Conservation (phyloP, 2,888 invertebrate species). For the Peribatodes rhomboidaria region DNA sequence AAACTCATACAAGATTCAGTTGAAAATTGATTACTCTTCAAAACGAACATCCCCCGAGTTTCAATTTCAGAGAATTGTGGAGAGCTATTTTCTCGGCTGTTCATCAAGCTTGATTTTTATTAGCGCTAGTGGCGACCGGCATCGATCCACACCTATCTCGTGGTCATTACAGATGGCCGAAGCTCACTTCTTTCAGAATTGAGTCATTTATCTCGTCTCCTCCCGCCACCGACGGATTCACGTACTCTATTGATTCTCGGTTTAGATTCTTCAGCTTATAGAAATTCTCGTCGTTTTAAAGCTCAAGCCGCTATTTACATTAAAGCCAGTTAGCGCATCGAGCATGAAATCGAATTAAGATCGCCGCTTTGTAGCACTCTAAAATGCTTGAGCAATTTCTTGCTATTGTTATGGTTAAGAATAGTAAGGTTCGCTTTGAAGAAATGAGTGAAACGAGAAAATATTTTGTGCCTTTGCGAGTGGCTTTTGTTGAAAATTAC, state of each 20-base stretch:
- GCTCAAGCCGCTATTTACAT: slow-evolving; percentile 45
- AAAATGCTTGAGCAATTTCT: slow-evolving; percentile 45
- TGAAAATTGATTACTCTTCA: slow-evolving; percentile 6
- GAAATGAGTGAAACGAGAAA: slow-evolving; percentile 10
- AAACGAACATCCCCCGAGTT: slow-evolving; percentile 6
- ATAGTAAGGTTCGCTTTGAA: slow-evolving; percentile 29
- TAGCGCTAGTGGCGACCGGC: slow-evolving; percentile 39
- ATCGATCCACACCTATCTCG: slow-evolving; percentile 34
- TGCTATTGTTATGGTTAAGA: slow-evolving; percentile 35
- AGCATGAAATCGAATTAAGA: slow-evolving; percentile 52
- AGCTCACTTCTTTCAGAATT: slow-evolving; percentile 53
- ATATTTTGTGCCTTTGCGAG: slow-evolving; percentile 3
- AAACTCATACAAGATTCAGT: slow-evolving; percentile 5
- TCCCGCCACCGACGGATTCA: slow-evolving; percentile 36
- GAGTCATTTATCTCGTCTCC: slow-evolving; percentile 60
- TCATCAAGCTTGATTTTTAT: slow-evolving; percentile 56
- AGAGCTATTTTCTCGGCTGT: slow-evolving; percentile 40
- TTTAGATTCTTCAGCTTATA: slow-evolving; percentile 33
- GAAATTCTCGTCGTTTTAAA: slow-evolving; percentile 38
- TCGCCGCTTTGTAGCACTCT: slow-evolving; percentile 44
- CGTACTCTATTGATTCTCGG: slow-evolving; percentile 40
- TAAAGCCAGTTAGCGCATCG: slow-evolving; percentile 45
- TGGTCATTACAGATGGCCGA: slow-evolving; percentile 55
- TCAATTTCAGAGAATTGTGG: slow-evolving; percentile 16
- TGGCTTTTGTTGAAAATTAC: slow-evolving; percentile 15